Base-by-base conservation (phyloP, 2,888 invertebrate genomes). In the Microplitis manilae region DNA sequence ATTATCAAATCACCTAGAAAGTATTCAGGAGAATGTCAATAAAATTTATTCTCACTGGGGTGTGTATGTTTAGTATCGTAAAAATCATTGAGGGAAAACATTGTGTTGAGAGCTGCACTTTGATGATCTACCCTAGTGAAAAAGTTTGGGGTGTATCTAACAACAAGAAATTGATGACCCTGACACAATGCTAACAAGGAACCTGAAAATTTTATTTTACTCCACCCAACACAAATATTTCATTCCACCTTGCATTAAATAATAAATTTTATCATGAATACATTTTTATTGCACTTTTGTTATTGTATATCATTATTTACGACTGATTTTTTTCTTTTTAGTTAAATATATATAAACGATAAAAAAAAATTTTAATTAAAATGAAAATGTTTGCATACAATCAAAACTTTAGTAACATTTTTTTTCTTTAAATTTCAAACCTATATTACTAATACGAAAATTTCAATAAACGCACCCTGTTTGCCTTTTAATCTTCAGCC, bases 21-120 rank as follows among this genome's bases (percentile, higher is more conserved):
- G 13, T 50, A 50, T 50, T 13, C 9, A 50, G 13, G 50, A 50
- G 50, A 50, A 13, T 50, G 50, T 50, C 50, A 50, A 50, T 50
- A 50, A 50, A 13, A 50, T 50, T 13, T 13, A 8, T 50, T 50
- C 9, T 50, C 50, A 2, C 13, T 9, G 64, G 64, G 75, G 74
- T 39, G 68, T 75, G 61, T 71, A 15, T 71, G 67, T 76, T 76
- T 65, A 59, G 50, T 59, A 67, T 76, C 76, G 62, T 76, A 76
- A 76, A 76, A 67, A 67, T 73, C 73, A 65, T 50, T 9, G 73
- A 73, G 73, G 41, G 65, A 73, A 73, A 73, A 65, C 13, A 39
- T 40, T 13, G 64, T 41, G 41, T 41, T 17, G 65, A 73, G 65
- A 65, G 50, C 40, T 50, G 9, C 41, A 40, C 68, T 40, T 50